Evolutionary conservation across 2,797 vertebrate genomes (phyloP).

Genomic region (Leucoraja ocellata): DNA sequence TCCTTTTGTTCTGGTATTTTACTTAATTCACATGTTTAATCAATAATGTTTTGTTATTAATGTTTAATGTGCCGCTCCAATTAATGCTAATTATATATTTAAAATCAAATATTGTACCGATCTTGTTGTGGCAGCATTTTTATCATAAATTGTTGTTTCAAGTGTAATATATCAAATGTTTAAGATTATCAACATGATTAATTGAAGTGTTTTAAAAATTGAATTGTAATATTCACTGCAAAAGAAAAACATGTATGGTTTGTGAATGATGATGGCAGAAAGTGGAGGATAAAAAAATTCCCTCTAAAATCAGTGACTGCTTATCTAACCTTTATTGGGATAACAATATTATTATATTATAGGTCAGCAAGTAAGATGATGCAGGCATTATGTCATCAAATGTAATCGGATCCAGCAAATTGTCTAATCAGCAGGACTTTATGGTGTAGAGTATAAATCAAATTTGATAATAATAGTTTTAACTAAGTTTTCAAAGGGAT

Average conservation of each 20-base stretch:
- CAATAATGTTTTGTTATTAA: too few relatives aligned
- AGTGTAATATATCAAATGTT: slow-evolving; percentile 5
- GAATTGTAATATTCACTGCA: neutral
- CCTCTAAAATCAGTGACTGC: slow-evolving; percentile 19
- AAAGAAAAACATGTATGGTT: neutral
- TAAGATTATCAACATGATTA: slow-evolving; percentile 10
- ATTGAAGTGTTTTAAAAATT: neutral
- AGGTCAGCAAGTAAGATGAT: slow-evolving; percentile 25
- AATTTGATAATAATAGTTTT: slow-evolving; percentile 15
- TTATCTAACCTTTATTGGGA: slow-evolving; percentile 1
- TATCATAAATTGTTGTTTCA: slow-evolving; percentile 32
- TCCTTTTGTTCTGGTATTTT: too few relatives aligned
- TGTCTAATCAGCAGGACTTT: neutral
- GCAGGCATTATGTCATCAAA: neutral
- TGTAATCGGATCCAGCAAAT: neutral
- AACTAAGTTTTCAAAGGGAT: neutral
- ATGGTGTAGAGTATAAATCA: neutral
- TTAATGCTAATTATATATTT: neutral
- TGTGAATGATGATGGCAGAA: neutral
- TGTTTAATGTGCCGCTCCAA: too few relatives aligned
- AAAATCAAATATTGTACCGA: neutral
- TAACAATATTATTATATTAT: slow-evolving; percentile 18
- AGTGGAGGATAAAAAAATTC: neutral
- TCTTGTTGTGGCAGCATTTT: neutral
- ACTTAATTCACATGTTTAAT: too few relatives aligned